These are phyloP conservation scores for Drosophila lacteicornis DNA, from an alignment of 1,140 invertebrate species.

Conservation along the genomic window DNA sequence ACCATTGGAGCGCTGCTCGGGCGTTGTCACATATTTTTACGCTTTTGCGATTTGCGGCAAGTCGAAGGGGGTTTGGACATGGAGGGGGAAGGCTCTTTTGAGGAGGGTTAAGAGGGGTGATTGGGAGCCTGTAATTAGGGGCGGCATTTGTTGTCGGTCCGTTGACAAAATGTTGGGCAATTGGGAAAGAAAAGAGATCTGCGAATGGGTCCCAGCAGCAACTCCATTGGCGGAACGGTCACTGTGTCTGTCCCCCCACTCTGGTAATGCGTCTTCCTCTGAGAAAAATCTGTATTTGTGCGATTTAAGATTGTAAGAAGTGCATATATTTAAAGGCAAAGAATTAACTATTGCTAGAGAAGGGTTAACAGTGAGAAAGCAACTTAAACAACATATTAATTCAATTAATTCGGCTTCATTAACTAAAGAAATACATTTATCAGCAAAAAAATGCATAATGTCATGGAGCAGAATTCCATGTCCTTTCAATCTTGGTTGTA, in stretches of 20 bases:
- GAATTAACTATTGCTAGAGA: background rate
- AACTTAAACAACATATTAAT: background rate
- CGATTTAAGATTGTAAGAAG: background rate
- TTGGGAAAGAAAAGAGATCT: constrained; percentile 38
- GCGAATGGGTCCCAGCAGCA: constrained; percentile 5
- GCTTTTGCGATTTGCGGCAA: constrained; percentile 75
- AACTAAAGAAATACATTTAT: background rate
- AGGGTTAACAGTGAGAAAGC: background rate
- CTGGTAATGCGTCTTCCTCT: too few species aligned
- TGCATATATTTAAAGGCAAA: too few species aligned
- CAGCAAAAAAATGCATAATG: too few species aligned
- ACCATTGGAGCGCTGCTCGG: constrained; percentile 64
- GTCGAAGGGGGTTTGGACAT: constrained; percentile 2
- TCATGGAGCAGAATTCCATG: too few species aligned
- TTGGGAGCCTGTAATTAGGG: constrained; percentile 65
- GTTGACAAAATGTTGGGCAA: constrained; percentile 71
- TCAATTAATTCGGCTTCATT: too few species aligned
- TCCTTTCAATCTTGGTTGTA: background rate
- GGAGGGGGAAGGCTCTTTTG: background rate
- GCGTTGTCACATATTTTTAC: constrained; percentile 79
- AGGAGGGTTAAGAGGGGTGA: background rate
- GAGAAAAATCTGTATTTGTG: background rate
- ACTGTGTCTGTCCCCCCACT: background rate
- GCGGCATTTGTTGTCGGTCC: constrained; percentile 67
- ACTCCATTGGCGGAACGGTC: constrained; percentile 16